phyloP scores from a whole-genome alignment of 2,113 vertebrate species.

The Bubo bubo region DNA sequence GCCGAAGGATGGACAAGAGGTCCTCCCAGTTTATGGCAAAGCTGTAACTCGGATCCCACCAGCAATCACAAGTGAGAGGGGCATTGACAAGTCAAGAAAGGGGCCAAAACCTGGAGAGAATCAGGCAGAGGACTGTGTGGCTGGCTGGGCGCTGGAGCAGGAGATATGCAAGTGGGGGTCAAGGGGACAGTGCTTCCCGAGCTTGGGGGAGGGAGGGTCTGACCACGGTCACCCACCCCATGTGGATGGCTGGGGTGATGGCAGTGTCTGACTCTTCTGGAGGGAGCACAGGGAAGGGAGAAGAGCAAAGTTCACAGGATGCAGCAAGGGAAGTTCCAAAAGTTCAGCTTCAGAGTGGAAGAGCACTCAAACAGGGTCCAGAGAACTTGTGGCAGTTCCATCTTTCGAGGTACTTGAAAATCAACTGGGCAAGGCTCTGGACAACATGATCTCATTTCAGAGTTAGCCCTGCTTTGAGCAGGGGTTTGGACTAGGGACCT shows the following conservation, averaged over 20 bases:
- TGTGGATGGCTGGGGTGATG: neutral
- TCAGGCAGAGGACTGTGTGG: neutral
- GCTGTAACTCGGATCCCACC: neutral
- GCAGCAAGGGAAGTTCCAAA: neutral
- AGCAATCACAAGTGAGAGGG: neutral
- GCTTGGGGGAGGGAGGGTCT: neutral
- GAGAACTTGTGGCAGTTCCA: neutral
- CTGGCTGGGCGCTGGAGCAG: neutral
- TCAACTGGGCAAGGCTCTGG: neutral
- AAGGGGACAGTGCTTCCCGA: neutral
- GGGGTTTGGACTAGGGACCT: neutral
- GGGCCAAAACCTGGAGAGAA: neutral
- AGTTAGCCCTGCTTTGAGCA: neutral
- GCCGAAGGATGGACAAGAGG: neutral
- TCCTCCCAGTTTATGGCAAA: neutral
- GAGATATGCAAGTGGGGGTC: accelerated
- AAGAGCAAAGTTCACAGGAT: neutral
- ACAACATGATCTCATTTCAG: neutral
- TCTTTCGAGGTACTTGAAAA: neutral
- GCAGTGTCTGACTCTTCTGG: neutral
- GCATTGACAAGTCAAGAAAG: neutral
- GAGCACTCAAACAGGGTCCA: neutral
- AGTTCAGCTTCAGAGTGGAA: neutral
- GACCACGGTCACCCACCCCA: accelerated
- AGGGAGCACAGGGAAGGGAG: neutral